These are phyloP conservation scores for Drosophila mayaguana DNA, from an alignment of 2,888 invertebrate genomes.

Conservation along the genomic window DNA sequence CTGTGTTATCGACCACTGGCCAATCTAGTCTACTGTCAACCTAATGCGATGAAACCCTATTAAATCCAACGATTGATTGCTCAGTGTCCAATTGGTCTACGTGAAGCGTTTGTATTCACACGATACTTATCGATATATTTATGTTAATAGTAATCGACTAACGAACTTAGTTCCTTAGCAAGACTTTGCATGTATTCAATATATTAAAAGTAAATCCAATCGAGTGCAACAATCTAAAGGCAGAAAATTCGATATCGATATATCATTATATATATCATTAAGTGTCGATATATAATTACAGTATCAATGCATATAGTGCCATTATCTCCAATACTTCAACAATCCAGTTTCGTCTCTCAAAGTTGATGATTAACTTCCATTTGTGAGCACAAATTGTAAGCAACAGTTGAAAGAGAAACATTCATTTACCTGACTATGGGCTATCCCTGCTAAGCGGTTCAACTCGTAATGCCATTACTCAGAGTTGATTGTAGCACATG, in stretches of 20 bases:
- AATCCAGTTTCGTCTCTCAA: background rate
- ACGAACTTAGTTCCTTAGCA: no score
- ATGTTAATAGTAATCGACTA: no score
- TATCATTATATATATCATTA: background rate
- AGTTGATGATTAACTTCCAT: background rate
- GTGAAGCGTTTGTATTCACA: no score
- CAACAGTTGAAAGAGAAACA: constrained; percentile 1
- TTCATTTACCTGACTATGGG: constrained; percentile 1
- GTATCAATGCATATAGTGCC: no score
- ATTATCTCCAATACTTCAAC: no score
- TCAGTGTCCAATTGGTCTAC: no score
- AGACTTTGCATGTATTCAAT: no score
- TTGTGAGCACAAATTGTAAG: background rate
- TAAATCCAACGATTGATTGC: no score
- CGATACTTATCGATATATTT: no score
- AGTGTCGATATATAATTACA: background rate
- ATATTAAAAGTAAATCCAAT: no score
- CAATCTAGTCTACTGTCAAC: background rate
- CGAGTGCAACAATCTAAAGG: no score
- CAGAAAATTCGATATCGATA: no score
- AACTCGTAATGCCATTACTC: constrained; percentile 18
- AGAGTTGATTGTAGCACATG: constrained; percentile 15
- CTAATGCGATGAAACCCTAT: background rate
- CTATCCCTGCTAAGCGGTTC: background rate
- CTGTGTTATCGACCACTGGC: background rate